phyloP scores from a whole-genome alignment of 1,140 invertebrate species.

The Scaptodrosophila lebanonensis region DNA sequence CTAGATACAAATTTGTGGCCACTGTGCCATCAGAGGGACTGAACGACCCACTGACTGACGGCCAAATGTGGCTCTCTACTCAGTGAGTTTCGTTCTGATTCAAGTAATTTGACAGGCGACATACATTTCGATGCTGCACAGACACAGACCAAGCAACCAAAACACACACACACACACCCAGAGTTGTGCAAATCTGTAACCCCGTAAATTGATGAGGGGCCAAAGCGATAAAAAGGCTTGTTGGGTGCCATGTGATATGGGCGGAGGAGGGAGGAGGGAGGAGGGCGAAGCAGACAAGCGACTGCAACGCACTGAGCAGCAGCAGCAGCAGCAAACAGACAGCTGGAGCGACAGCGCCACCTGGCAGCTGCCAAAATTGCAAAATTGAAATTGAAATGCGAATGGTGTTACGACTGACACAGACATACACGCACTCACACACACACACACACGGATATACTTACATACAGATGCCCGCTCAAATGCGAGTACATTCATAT shows the following conservation, averaged over 20 bases:
- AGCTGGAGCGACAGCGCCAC: constrained; percentile 72
- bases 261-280: constrained; percentile 22
- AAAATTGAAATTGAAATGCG: constrained; percentile 75
- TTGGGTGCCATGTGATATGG: constrained; percentile 56
- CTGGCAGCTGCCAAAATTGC: constrained; percentile 74
- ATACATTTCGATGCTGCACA: constrained; percentile 58
- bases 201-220: constrained; percentile 69
- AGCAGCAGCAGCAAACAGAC: constrained; percentile 30
- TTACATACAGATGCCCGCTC: constrained; percentile 5
- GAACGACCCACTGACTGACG: too few species aligned
- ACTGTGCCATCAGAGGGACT: too few species aligned
- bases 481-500: too few species aligned
- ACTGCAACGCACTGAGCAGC: background rate
- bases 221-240: constrained; percentile 70
- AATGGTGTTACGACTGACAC: constrained; percentile 47
- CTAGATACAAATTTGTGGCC: too few species aligned
- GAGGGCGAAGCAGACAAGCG: background rate
- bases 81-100: constrained; percentile 27
- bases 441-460: background rate
- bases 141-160: constrained; percentile 10
- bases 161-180: constrained; percentile 12
- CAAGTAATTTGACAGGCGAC: constrained; percentile 74
- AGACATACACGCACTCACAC: constrained; percentile 9
- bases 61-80: too few species aligned
- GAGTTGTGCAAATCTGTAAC: constrained; percentile 71